These are phyloP conservation scores for Drosophila formosana DNA, from an alignment of 2,888 invertebrate genomes.

Conservation along the genomic window DNA sequence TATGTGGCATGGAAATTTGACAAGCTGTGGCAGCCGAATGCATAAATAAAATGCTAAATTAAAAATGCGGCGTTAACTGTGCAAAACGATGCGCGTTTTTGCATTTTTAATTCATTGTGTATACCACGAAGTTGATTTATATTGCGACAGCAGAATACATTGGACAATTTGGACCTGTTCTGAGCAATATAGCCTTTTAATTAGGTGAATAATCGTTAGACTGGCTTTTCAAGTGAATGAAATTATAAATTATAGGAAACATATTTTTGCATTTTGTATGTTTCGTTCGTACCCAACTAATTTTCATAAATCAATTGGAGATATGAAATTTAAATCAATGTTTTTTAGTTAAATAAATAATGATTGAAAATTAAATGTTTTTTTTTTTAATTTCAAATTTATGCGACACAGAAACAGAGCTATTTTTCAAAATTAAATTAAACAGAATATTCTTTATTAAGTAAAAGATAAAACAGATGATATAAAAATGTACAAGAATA, in stretches of 20 bases:
- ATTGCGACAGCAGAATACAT: not conserved
- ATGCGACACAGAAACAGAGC: too few relatives aligned
- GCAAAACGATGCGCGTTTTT: slow-evolving; percentile 6
- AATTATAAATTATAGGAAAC: not conserved
- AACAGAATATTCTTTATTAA: too few relatives aligned
- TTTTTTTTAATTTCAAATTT: too few relatives aligned
- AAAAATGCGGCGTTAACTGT: not conserved
- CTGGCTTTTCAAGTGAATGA: not conserved
- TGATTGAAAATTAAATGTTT: too few relatives aligned
- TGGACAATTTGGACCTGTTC: not conserved
- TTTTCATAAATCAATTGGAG: not conserved
- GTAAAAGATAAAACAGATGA: too few relatives aligned
- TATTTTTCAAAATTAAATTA: too few relatives aligned
- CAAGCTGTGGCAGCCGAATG: slow-evolving; percentile 41
- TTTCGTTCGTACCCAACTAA: not conserved
- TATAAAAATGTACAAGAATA: too few relatives aligned
- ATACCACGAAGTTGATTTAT: not conserved
- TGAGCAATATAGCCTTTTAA: not conserved
- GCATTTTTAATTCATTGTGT: not conserved
- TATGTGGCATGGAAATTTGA: slow-evolving; percentile 51
- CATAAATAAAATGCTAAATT: slow-evolving; percentile 39
- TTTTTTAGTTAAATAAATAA: too few relatives aligned
- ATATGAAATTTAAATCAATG: too few relatives aligned
- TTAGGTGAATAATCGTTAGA: not conserved
- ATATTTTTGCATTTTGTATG: not conserved